Conservation (phyloP, 2,888 invertebrate genomes). For the Biston betularia region DNA sequence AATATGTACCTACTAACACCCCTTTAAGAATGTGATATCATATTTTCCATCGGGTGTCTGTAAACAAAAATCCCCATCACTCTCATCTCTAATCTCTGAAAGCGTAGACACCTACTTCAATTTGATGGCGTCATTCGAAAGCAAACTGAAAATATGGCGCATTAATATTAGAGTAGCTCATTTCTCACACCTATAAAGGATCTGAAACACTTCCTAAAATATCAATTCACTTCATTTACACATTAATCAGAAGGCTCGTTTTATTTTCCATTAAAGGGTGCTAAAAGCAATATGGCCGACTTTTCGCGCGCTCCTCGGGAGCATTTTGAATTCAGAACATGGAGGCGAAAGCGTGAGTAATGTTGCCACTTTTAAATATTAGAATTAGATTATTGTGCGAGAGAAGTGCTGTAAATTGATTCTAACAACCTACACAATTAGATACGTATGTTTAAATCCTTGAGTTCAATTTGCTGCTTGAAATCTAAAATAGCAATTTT, state of each 20-base stretch:
- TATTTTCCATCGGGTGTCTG: too few relatives aligned
- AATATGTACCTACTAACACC: too few relatives aligned
- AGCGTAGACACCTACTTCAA: not conserved
- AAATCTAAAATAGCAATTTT: too few relatives aligned
- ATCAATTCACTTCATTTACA: conserved; percentile 78
- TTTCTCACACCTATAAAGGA: conserved; percentile 55
- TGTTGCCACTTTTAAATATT: conserved; percentile 81
- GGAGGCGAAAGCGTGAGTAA: conserved; percentile 70
- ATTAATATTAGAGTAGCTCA: conserved; percentile 54
- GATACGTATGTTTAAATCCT: conserved; percentile 5
- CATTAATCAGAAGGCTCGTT: conserved; percentile 73
- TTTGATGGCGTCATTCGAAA: conserved; percentile 56
- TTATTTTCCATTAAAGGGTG: conserved; percentile 79
- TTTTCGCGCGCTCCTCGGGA: conserved; percentile 67
- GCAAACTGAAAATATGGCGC: conserved; percentile 43
- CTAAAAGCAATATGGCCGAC: conserved; percentile 81
- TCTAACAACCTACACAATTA: conserved; percentile 53
- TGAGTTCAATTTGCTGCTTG: too few relatives aligned
- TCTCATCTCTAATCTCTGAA: conserved; percentile 1
- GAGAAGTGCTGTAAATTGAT: conserved; percentile 69
- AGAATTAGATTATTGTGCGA: conserved; percentile 75
- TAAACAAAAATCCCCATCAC: not conserved
- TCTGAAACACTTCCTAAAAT: conserved; percentile 68
- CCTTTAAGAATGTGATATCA: too few relatives aligned
- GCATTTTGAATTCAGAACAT: conserved; percentile 79